Evolutionary conservation across 2,888 invertebrate species (phyloP).

Genomic region (Choristoneura rosaceana): DNA sequence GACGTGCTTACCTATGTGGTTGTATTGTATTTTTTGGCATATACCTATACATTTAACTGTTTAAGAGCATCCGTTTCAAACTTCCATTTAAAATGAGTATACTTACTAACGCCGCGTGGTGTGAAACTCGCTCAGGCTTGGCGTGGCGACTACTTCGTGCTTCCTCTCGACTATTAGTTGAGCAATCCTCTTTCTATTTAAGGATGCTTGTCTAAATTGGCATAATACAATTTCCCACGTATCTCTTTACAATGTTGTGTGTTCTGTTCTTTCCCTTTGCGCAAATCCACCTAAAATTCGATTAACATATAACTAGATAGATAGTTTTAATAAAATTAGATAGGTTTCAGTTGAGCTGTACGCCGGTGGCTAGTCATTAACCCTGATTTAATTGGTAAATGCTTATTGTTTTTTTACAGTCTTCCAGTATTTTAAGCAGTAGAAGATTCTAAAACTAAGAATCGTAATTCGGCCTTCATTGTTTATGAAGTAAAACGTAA

Average conservation of each 20-base stretch:
- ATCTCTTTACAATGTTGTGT: slow-evolving; percentile 11
- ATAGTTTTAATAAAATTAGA: slow-evolving; percentile 50
- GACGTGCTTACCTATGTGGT: not conserved
- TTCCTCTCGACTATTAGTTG: slow-evolving; percentile 10
- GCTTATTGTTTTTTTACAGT: slow-evolving; percentile 67
- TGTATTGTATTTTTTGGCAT: not conserved
- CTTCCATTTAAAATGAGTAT: not conserved
- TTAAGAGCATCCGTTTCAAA: not conserved
- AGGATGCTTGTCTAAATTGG: not conserved
- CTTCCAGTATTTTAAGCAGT: slow-evolving; percentile 77
- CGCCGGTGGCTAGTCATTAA: slow-evolving; percentile 49
- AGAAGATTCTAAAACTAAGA: slow-evolving; percentile 54
- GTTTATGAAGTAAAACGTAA: slow-evolving; percentile 26
- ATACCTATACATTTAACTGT: not conserved
- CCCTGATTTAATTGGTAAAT: slow-evolving; percentile 47
- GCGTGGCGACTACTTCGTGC: slow-evolving; percentile 7
- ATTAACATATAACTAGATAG: slow-evolving; percentile 19
- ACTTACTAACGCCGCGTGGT: not conserved
- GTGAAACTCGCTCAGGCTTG: not conserved
- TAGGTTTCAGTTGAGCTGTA: slow-evolving; percentile 52
- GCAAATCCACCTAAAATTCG: slow-evolving; percentile 8
- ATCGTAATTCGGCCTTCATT: slow-evolving; percentile 55
- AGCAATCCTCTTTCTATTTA: not conserved
- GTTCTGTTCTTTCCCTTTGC: slow-evolving; percentile 26
- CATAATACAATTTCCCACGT: not conserved